These are phyloP conservation scores for Aplysia californica DNA, from an alignment of 1,140 invertebrate genomes.

Conservation along the genomic window DNA sequence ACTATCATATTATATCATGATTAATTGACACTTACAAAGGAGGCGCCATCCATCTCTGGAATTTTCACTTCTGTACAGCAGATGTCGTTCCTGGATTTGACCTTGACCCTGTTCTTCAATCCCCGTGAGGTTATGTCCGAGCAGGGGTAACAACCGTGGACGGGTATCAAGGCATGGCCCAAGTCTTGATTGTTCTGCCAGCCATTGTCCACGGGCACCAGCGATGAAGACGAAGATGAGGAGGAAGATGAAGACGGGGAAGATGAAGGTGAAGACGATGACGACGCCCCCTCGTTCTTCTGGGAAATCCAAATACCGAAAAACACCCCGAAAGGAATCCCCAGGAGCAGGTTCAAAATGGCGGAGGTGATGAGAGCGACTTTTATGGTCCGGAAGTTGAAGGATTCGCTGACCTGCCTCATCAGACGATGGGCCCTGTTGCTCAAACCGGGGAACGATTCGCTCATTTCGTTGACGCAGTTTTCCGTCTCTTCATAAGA, in stretches of 20 bases:
- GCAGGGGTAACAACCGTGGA: background rate
- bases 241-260: background rate
- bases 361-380: slow-evolving; percentile 12
- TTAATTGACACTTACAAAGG: slow-evolving; percentile 1
- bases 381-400: slow-evolving; percentile 24
- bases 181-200: background rate
- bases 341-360: slow-evolving; percentile 11
- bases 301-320: slow-evolving; percentile 23
- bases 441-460: slow-evolving; percentile 17
- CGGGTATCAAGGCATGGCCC: background rate
- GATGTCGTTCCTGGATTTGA: background rate
- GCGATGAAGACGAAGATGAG: background rate
- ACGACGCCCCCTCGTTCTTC: background rate
- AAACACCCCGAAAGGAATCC: slow-evolving; percentile 14
- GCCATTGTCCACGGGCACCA: background rate
- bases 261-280: background rate
- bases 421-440: slow-evolving; percentile 10
- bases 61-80: slow-evolving; percentile 3
- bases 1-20: no score
- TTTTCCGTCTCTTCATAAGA: slow-evolving; percentile 23
- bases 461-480: slow-evolving; percentile 26
- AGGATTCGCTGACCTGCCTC: slow-evolving; percentile 17
- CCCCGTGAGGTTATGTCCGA: background rate
- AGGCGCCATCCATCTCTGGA: background rate
- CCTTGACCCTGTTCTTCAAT: background rate